A percentile compares a stretch with the other conserved stretches of the same genome.
phyloP scores from a whole-genome alignment of 2,113 vertebrate species.

The Otocyon megalotis region DNA sequence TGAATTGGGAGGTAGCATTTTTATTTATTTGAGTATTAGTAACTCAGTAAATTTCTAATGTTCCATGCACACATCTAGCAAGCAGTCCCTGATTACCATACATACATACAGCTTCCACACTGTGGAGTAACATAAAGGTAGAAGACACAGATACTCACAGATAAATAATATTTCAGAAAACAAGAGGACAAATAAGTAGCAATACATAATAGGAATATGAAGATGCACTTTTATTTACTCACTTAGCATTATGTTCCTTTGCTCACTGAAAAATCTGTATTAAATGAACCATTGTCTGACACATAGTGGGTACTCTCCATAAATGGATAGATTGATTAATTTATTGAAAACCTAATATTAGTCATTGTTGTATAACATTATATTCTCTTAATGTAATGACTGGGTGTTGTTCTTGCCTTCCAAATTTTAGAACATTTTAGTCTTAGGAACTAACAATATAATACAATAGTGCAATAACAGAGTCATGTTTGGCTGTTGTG shows the following conservation, averaged over 20 bases:
- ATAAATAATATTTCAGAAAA: background rate
- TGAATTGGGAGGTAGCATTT: background rate
- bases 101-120: background rate
- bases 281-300: background rate
- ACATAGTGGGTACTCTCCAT: background rate
- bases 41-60: background rate
- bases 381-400: background rate
- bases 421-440: conserved; percentile 15
- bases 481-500: background rate
- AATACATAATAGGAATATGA: background rate
- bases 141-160: background rate
- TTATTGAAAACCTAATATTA: background rate
- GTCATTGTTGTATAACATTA: background rate
- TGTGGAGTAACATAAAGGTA: background rate
- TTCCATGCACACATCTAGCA: background rate
- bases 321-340: background rate
- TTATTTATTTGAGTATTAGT: background rate
- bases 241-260: background rate
- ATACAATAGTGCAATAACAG: background rate
- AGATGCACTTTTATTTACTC: background rate
- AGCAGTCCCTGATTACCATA: too few relatives aligned
- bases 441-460: background rate
- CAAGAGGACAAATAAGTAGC: background rate
- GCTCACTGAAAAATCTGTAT: background rate
- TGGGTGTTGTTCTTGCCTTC: background rate